Base-by-base conservation (phyloP, 2,113 vertebrate genomes). In the Engystomops pustulosus region DNA sequence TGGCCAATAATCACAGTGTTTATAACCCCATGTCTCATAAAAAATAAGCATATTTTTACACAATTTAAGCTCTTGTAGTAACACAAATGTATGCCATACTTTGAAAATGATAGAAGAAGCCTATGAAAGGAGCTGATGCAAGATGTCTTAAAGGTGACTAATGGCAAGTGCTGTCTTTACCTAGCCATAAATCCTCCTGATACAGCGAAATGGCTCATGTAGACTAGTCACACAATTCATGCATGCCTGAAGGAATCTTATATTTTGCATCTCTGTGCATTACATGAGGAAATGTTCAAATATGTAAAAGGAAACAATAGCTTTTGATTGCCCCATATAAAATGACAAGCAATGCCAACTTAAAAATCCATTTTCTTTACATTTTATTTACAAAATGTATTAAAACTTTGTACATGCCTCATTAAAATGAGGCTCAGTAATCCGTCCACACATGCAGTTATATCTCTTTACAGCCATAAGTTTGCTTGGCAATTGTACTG, bases 341-440 rank as follows among this genome's bases (percentile, higher is more conserved):
- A 78, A 78, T 58, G 51, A 60, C 41, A 68, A 67, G 9, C 25
- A 69, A 80, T 68, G 11, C 62, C 41, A 80, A 80, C 60, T 68
- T 80, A 47, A 41, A 76, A 76, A 76, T 49, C 44, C 71, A 84
- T 76, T 91, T 96, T 95, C 95, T 96, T 96, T 98, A 97, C 96
- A 97, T 91, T 97, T 98, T 99, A 99, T 99, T 99, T 99, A 99
- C 97, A 99, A 99, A 99, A 98, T 97, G 96, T 99, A 99, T 97
- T 98, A 99, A 99, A 99, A 99, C 94, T 96, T 96, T 98, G 94
- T 99, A 98, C 96, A 99, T 86, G 85, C 96, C 97, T 96, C 95
- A 93, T 92, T 93, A 92, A 92, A 94, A 94, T 92, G 95, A 97
- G 96, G 95, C 91, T 96, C 88, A 85, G 92, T 94, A 95, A 95